Conservation (phyloP, 2,797 vertebrate genomes). For the Bucorvus abyssinicus region DNA sequence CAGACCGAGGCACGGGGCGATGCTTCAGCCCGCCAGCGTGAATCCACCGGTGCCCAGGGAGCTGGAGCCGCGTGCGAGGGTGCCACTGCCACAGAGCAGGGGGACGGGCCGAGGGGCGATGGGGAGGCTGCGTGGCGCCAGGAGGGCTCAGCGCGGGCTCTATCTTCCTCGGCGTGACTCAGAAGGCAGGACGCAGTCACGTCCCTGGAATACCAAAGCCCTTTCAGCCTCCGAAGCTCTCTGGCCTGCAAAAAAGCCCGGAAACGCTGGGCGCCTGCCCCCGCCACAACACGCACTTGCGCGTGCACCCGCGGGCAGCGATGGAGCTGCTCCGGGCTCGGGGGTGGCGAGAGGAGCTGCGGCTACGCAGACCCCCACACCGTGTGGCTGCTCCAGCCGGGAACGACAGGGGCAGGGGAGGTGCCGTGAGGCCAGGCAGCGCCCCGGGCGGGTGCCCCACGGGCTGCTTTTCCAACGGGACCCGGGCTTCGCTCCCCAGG, state of each 20-base stretch:
- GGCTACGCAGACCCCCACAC: rapidly evolving
- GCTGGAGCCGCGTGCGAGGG: no score
- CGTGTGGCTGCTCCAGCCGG: background rate
- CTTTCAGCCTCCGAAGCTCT: background rate
- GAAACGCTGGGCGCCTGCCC: background rate
- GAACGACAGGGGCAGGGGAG: rapidly evolving
- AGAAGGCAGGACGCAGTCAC: background rate
- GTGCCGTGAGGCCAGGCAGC: background rate
- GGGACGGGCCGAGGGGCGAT: background rate
- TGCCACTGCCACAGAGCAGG: background rate
- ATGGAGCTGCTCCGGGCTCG: background rate
- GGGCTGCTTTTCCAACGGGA: background rate
- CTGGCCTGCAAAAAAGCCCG: background rate
- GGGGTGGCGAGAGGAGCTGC: background rate
- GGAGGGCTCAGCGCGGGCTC: background rate
- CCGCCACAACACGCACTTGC: rapidly evolving
- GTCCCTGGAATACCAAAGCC: background rate
- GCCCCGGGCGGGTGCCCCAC: background rate
- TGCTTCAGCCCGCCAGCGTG: background rate
- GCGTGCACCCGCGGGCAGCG: rapidly evolving
- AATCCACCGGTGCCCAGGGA: background rate
- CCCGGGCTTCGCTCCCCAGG: no score
- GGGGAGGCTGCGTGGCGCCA: rapidly evolving
- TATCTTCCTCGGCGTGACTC: rapidly evolving
- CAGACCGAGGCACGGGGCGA: rapidly evolving